Base-by-base conservation (phyloP, 2,797 vertebrate species). In the Clarias platycephalus region DNA sequence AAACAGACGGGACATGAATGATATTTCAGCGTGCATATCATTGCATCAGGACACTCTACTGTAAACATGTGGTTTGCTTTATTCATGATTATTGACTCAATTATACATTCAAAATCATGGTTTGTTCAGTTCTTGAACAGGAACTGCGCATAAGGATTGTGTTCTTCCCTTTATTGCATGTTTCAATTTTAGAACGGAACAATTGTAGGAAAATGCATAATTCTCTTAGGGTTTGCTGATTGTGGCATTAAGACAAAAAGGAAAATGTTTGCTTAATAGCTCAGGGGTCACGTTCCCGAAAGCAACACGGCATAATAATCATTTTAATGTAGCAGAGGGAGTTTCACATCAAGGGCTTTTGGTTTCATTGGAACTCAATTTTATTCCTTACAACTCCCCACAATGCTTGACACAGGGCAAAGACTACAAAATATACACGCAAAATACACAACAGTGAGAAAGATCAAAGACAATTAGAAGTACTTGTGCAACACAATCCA, bases 201-300 rank as follows among this genome's bases (percentile, higher is more conserved):
- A 77, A 62, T 78, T 62, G 22, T 40, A n/a, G 76, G 76, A 78
- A 78, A 78, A 62, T 40, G 24, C 2, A 16, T 78, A n/a, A 62
- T 62, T 78, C 76, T 40, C 57, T 37, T 24, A 40, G 22, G 76
- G 62, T 20, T 37, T n/a, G 55, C 20, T 5, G 12, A 28, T 37
- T 60, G 55, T 37, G 55, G 37, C 20, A 2, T 62, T 62, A 22
- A 22, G 16, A 22, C 72, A 75, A 55, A 55, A 53, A 75, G 16
- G 26, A 75, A 28, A 31, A 31, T 55, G n/a, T 28, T 55, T 74
- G 44, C 53, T n/a, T 28, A 15, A 28, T 28, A 55, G 13, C 49
- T 55, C n/a, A 74, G n/a, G 44, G 44, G 71, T 55, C n/a, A 31
- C 18, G 24, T 77, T 77, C 55, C 55, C 26, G 13, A 77, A n/a